A percentile compares a stretch with the other conserved stretches of the same genome.
phyloP scores from a whole-genome alignment of 2,797 vertebrate genomes.

The Scolopax bukidnonensis region DNA sequence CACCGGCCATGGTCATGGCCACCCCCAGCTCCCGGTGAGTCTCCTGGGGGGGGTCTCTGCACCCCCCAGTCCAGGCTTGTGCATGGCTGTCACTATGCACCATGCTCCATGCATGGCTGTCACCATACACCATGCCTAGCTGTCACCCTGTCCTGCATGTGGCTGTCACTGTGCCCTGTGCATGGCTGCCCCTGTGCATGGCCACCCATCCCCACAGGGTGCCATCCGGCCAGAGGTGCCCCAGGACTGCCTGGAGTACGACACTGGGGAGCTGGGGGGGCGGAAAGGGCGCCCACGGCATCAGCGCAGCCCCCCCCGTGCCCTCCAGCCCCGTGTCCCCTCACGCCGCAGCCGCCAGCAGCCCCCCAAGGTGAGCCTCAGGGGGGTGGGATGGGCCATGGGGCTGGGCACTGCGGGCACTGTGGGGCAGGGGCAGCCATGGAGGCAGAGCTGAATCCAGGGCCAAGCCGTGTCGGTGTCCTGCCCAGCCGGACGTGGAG shows the following conservation, averaged over 20 bases:
- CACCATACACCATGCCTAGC: background rate
- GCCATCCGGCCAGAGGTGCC: conserved; percentile 76
- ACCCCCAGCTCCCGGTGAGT: conserved; percentile 83
- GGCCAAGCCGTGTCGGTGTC: background rate
- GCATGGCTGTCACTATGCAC: background rate
- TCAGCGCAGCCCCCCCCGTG: conserved; percentile 72
- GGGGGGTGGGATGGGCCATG: background rate
- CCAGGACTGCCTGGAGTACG: conserved; percentile 83
- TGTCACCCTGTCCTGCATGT: background rate
- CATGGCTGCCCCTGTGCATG: background rate
- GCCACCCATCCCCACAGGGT: conserved; percentile 67
- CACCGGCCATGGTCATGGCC: conserved; percentile 69
- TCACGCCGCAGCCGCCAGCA: conserved; percentile 80
- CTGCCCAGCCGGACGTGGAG: conserved; percentile 81
- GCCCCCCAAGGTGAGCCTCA: conserved; percentile 79
- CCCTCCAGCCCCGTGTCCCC: conserved; percentile 75
- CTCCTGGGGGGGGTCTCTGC: background rate
- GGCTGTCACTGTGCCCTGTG: background rate
- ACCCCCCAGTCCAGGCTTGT: background rate
- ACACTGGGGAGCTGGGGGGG: conserved; percentile 64
- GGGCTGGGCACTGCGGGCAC: rapidly evolving
- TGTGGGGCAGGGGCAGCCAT: rapidly evolving
- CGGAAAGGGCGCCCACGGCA: conserved; percentile 78
- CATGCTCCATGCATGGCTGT: background rate
- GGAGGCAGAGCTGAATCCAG: background rate